These are phyloP conservation scores for Cephus sareptanus DNA, from an alignment of 2,888 invertebrate species.

Conservation along the genomic window DNA sequence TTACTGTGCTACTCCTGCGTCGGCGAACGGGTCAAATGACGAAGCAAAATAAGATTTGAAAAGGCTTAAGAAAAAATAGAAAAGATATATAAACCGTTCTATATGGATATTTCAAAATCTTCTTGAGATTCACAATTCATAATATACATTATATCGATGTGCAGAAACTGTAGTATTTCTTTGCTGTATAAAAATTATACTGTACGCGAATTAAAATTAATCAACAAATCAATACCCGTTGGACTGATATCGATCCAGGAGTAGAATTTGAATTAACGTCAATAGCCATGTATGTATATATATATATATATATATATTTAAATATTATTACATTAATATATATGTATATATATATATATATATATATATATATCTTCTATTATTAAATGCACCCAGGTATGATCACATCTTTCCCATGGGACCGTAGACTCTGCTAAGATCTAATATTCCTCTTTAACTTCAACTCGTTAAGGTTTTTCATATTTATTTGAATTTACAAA, in stretches of 20 bases:
- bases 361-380: slow-evolving; percentile 20
- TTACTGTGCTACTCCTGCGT: background rate
- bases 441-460: background rate
- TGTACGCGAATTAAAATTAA: slow-evolving; percentile 25
- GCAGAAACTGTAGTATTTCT: slow-evolving; percentile 4
- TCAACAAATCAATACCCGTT: slow-evolving; percentile 6
- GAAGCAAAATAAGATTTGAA: background rate
- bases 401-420: slow-evolving; percentile 27
- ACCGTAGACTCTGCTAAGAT: slow-evolving; percentile 12
- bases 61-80: background rate
- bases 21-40: background rate
- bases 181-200: slow-evolving; percentile 22
- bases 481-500: background rate
- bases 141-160: slow-evolving; percentile 1
- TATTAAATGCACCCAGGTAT: slow-evolving; percentile 25
- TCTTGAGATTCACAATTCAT: background rate
- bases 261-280: slow-evolving; percentile 16
- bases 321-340: background rate
- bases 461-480: background rate
- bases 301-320: background rate
- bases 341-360: background rate
- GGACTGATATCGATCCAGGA: slow-evolving; percentile 27
- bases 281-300: slow-evolving; percentile 14
- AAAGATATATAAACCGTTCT: background rate
- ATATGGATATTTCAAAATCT: background rate